A percentile compares a stretch with the other conserved stretches of the same genome.
Conservation (phyloP, 2,888 invertebrate species). For the Clivina fossor region DNA sequence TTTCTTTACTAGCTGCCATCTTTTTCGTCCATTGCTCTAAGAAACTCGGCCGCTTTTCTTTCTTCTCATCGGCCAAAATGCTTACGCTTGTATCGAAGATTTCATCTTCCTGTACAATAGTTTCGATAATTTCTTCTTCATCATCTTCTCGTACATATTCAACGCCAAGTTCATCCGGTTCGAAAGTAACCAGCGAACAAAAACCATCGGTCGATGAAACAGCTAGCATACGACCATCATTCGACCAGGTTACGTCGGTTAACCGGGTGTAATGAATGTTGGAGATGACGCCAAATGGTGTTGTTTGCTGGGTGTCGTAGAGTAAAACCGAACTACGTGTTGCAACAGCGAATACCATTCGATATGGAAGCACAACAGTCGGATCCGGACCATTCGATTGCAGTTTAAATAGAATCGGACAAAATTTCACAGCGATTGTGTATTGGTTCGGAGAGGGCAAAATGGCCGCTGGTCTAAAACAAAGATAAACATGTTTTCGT, state of each 20-base stretch:
- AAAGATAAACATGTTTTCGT: conserved; percentile 16
- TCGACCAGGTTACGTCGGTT: conserved; percentile 86
- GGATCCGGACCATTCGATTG: conserved; percentile 59
- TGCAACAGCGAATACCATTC: conserved; percentile 89
- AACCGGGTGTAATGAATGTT: conserved; percentile 89
- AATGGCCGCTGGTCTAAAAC: conserved; percentile 71
- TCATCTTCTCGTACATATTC: conserved; percentile 55
- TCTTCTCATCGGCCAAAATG: conserved; percentile 23
- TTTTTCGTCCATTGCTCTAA: conserved; percentile 49
- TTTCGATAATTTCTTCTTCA: conserved; percentile 47
- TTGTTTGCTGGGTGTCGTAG: conserved; percentile 83
- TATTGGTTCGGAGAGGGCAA: conserved; percentile 78
- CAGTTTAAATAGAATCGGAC: conserved; percentile 71
- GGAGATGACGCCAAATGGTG: conserved; percentile 77
- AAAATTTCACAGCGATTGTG: conserved; percentile 82
- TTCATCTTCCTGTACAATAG: conserved; percentile 42
- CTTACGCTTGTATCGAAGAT: conserved; percentile 33
- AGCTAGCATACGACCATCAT: conserved; percentile 72
- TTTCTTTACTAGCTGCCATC: conserved; percentile 25
- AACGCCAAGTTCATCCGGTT: conserved; percentile 69
- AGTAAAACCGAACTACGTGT: conserved; percentile 83
- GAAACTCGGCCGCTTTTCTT: conserved; percentile 44
- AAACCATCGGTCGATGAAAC: conserved; percentile 90
- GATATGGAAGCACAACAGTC: conserved; percentile 66
- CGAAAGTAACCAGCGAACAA: conserved; percentile 81